Evolutionary conservation across 1,140 invertebrate genomes (phyloP), one percentile per base, ranked within the genome.

Genomic region (Heliconius eleuchia): DNA sequence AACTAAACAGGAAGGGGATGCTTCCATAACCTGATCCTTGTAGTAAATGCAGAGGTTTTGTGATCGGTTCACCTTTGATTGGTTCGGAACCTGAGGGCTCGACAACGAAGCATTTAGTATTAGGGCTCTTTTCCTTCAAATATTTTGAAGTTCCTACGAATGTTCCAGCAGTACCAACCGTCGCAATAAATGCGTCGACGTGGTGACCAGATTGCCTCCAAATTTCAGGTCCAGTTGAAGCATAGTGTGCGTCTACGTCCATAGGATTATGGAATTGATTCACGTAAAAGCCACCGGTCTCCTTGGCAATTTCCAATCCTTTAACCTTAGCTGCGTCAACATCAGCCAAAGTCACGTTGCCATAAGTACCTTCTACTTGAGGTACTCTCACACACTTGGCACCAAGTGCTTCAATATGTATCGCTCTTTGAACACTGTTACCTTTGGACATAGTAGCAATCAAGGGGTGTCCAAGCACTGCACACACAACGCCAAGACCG

Each of bases 11-110:
- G 80, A 88, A 87, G 0, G 92, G 92, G 27, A 94, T 82, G 73
- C 87, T 90, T 1, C 90, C 92, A 74, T 92, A 94, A 2, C 92
- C 92, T 3, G 92, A 94, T 8, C 92, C 92, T 83, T 94, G 92
- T 1, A 94, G 85, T 70, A 92, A 83, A 87, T 94, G 92, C 71
- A 92, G 82, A 3, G 92, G 91, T 77, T 94, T 94, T 18, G 89
- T 91, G 9, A 94, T 88, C 1, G 85, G 71, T 16, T 85, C 80
- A 16, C 92, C 92, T 77, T 87, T 89, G 8, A 94, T 92, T 0
- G 89, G 85, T 75, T 94, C 89, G 4, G 91, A 88, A 5, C 92
- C 92, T 18, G 80, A 82, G 1, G 92, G 92, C 71, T 94, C 92
- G 8, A 92, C 89, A 27, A 92, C 91, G 71, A 80, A 92, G 0